Percentiles rank a stretch among this genome's conserved stretches.
phyloP scores from a whole-genome alignment of 2,797 vertebrate genomes.

The Acanthis flammea region DNA sequence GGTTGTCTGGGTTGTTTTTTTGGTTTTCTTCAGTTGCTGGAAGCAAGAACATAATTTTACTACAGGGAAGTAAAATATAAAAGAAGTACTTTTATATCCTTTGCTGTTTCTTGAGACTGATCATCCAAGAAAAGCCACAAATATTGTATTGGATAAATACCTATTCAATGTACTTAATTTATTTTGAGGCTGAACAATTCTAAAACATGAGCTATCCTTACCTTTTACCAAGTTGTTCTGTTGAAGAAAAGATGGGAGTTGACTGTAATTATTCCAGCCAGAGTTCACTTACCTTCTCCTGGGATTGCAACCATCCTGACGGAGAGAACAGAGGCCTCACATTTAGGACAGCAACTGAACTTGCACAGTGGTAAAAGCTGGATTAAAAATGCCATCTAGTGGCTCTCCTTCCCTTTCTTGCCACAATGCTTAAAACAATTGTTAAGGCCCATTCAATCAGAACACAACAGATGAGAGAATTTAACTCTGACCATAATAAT shows the following conservation, averaged over 20 bases:
- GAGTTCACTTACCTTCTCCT: neutral
- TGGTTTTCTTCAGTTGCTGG: neutral
- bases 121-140: neutral
- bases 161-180: neutral
- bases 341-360: neutral
- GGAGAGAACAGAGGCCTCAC: neutral
- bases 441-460: neutral
- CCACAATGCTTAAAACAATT: neutral
- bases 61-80: neutral
- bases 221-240: neutral
- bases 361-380: neutral
- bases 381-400: conserved; percentile 23
- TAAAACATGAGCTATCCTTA: neutral
- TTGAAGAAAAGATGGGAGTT: neutral
- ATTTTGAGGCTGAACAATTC: neutral
- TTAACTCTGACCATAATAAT: neutral
- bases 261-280: neutral
- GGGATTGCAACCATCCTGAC: neutral
- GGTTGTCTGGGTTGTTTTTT: neutral
- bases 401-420: neutral
- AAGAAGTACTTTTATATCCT: neutral
- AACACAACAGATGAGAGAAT: neutral
- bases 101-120: neutral
- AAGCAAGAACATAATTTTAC: neutral
- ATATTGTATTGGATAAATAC: neutral